Evolutionary conservation across 2,888 invertebrate species (phyloP), one percentile per base, ranked within the genome.

Genomic region (Trissoscelio sp.): DNA sequence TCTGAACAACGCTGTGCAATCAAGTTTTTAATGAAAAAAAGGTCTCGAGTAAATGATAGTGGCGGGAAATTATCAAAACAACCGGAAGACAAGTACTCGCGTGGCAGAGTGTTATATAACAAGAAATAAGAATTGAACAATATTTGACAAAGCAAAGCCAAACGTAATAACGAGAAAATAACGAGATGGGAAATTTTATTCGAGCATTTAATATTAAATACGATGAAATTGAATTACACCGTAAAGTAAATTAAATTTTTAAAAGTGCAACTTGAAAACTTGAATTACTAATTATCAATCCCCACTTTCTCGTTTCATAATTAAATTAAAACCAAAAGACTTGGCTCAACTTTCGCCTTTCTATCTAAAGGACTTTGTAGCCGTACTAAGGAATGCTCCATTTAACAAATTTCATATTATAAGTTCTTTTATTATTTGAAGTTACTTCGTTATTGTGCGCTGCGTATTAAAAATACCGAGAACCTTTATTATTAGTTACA

Each of bases 341-440:
- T 60, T 16, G 37, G 37, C 34, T 20, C 67, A 60, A 77, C 60
- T 77, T 69, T 53, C 53, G 58, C 11, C 67, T 60, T 77, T 51
- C 22, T 46, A 44, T 53, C n/a, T 53, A 53, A 77, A 69, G 31
- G 60, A 67, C 67, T 67, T 67, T 60, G 58, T 75, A 46, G 75
- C 18, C 18, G 31, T 42, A 16, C 42, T 34, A 60, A 75, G 67
- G 42, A 57, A 58, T 51, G 75, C 58, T 42, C 66, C 57, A 75
- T 75, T 74, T 64, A 64, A 74, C 74, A 74, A 74, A 73, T 62
- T 73, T 62, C 73, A 55, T 73, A 62, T 73, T 62, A 73, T 31
- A 55, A 57, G 16, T 70, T 58, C 12, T 60, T 62, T 53, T 62
- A 51, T 60, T 42, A 60, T 31, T 62, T n/a, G 5, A 39, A 66